These are phyloP conservation scores for Cardiocondyla obscurior DNA, from an alignment of 1,140 invertebrate species.

Conservation along the genomic window DNA sequence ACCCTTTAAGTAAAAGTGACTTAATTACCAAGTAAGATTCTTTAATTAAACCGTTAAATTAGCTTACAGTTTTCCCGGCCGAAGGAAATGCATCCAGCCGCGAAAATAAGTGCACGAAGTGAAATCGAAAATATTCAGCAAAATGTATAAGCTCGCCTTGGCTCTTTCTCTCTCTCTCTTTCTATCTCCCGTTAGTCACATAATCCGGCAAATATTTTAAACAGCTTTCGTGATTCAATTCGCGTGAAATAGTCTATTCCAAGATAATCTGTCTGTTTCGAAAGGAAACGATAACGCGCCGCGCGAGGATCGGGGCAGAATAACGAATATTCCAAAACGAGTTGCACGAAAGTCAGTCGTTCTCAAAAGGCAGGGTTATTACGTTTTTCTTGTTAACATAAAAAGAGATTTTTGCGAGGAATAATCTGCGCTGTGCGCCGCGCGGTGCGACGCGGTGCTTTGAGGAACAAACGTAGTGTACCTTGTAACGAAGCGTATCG, in stretches of 20 bases:
- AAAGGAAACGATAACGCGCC: neutral
- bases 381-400: neutral
- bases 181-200: neutral
- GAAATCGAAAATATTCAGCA: neutral
- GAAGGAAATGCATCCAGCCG: slow-evolving; percentile 8
- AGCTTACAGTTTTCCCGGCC: neutral
- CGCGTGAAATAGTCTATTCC: neutral
- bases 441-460: neutral
- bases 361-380: neutral
- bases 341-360: slow-evolving; percentile 15
- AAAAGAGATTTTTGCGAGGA: slow-evolving; percentile 30
- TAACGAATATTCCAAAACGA: slow-evolving; percentile 10
- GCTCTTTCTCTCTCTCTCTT: neutral
- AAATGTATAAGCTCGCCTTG: neutral
- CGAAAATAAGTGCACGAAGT: slow-evolving; percentile 33
- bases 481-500: slow-evolving; percentile 60
- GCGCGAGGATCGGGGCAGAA: neutral
- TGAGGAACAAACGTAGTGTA: slow-evolving; percentile 53
- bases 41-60: slow-evolving; percentile 51
- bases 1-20: slow-evolving; percentile 30
- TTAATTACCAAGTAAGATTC: slow-evolving; percentile 53
- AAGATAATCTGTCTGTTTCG: neutral
- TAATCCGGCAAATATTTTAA: slow-evolving; percentile 39
- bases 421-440: slow-evolving; percentile 21
- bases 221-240: neutral